Percentiles rank a stretch among this genome's conserved stretches.
Conservation (phyloP, 2,888 invertebrate species). For the Drosophila paranaensis region DNA sequence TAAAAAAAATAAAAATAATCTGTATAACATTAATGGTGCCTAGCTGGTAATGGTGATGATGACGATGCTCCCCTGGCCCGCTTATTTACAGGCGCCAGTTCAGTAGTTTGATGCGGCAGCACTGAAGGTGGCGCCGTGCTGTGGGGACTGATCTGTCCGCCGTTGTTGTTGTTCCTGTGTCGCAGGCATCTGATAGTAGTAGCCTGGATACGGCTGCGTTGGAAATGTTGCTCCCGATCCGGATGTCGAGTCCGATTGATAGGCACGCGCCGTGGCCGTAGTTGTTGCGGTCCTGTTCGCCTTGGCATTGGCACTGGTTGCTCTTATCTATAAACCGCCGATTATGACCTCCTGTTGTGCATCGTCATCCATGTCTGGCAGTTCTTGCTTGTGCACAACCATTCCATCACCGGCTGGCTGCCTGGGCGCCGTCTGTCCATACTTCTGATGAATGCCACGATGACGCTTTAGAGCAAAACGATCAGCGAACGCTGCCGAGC, state of each 20-base stretch:
- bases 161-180: constrained; percentile 38
- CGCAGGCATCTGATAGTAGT: constrained; percentile 56
- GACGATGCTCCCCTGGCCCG: constrained; percentile 37
- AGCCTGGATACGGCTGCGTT: constrained; percentile 53
- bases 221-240: constrained; percentile 24
- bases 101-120: constrained; percentile 47
- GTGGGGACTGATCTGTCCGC: constrained; percentile 26
- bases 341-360: constrained; percentile 84
- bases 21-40: constrained; percentile 57
- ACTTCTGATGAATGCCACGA: constrained; percentile 94
- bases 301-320: constrained; percentile 62
- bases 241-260: constrained; percentile 14
- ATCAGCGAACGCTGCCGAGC: constrained; percentile 94
- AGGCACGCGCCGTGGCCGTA: constrained; percentile 43
- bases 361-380: constrained; percentile 84
- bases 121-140: constrained; percentile 42
- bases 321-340: constrained; percentile 84
- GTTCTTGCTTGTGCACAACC: constrained; percentile 84
- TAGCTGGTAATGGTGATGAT: constrained; percentile 61
- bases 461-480: constrained; percentile 94
- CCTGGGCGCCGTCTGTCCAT: constrained; percentile 86
- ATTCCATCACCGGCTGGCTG: constrained; percentile 84
- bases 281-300: constrained; percentile 42
- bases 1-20: constrained; percentile 49
- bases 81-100: constrained; percentile 52